Evolutionary conservation across 2,888 invertebrate species (phyloP), one percentile per base, ranked within the genome.

Genomic region (Ryuthela nishihirai): DNA sequence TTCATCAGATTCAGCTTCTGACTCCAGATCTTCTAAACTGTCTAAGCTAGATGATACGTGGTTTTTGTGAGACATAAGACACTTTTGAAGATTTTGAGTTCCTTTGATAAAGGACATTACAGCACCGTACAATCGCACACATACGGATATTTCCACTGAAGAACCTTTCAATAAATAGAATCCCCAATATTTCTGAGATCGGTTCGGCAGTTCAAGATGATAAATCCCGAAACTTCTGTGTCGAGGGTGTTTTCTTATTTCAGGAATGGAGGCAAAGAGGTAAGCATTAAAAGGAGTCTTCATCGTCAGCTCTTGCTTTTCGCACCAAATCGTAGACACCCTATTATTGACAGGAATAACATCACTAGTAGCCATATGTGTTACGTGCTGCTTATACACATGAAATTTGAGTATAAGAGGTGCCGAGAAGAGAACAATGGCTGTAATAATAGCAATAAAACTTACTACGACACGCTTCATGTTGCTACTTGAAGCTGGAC

Each of bases 111-210:
- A 41, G 0, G 44, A 46, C 20, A 60, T 25, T 12, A 39, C 54
- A 15, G 43, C 60, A 17, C 36, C 29, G n/a, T 24, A 34, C 15
- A 60, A 85, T 70, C 85, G 81, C 10, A 89, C 88, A 72, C 89
- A 90, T 39, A 86, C 85, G 70, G 86, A 85, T 21, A 90, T 75
- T 64, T 82, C 81, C 2, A 90, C 88, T 10, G 81, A 81, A 1
- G 89, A 87, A 21, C 88, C 88, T 73, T 83, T 82, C 43, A 87
- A 77, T 41, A 90, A 77, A 75, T 85, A 89, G 75, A 90, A 89
- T 2, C 89, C 88, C 88, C 88, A 90, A 73, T 89, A 90, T 73
- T 90, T 89, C 29, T 89, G 75, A 9, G 88, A 88, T 69, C 89
- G 89, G 72, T 89, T 89, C 0, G 87, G 88, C 62, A 90, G 74